A percentile compares a stretch with the other conserved stretches of the same genome.
Evolutionary conservation across 2,797 vertebrate genomes (phyloP).

Genomic region (Luscinia luscinia): DNA sequence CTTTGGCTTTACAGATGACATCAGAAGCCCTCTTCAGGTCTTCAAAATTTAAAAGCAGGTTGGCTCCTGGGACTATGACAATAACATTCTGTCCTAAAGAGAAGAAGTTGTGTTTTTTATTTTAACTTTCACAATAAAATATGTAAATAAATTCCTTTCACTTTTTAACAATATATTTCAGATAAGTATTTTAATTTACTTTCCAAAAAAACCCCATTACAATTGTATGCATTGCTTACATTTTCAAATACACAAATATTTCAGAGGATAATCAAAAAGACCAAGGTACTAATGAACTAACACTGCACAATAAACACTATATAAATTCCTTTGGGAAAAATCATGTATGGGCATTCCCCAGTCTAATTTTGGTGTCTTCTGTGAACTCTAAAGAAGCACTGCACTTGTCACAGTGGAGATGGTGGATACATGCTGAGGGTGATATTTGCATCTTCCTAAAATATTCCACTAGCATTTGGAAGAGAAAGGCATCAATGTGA

Average conservation of each 20-base stretch:
- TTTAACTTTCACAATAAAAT: neutral
- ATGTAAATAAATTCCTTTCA: neutral
- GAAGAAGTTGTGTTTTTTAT: neutral
- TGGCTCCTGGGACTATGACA: slow-evolving; percentile 94
- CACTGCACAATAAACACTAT: neutral
- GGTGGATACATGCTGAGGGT: neutral
- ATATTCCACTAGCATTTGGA: neutral
- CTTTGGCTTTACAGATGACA: slow-evolving; percentile 83
- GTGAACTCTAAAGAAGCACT: neutral
- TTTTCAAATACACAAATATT: slow-evolving; percentile 3
- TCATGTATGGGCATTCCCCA: neutral
- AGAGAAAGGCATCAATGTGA: slow-evolving; percentile 4
- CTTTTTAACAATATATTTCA: neutral
- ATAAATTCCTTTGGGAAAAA: neutral
- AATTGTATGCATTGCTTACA: neutral
- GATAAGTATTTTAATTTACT: neutral
- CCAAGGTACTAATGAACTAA: neutral
- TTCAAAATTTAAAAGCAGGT: slow-evolving; percentile 86
- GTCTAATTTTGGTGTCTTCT: neutral
- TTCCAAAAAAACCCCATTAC: neutral
- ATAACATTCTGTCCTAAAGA: slow-evolving; percentile 93
- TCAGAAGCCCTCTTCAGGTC: slow-evolving; percentile 83
- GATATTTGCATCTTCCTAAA: neutral
- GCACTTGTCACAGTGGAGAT: neutral
- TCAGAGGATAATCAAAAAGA: neutral